phyloP scores from a whole-genome alignment of 92 coral and sea anemone genomes.

The Nematostella vectensis region DNA sequence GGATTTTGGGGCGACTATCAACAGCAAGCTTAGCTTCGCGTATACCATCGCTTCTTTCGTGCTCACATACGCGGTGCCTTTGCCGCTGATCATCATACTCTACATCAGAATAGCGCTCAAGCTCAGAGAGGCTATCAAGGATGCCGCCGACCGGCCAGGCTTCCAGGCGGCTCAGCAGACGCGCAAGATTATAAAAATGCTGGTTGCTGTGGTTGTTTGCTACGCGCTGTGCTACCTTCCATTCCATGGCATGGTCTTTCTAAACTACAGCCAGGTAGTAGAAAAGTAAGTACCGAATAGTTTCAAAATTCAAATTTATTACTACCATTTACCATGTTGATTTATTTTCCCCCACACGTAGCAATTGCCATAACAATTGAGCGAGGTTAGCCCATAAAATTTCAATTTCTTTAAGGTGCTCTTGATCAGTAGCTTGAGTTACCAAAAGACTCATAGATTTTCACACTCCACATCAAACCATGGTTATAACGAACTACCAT shows the following conservation, averaged over 20 bases:
- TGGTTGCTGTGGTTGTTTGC: constrained; percentile 81
- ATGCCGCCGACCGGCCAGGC: constrained; percentile 96
- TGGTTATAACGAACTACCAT: no score
- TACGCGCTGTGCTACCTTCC: constrained; percentile 90
- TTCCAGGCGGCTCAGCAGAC: constrained; percentile 85
- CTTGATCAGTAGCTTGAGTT: no score
- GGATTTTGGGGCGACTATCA: not conserved
- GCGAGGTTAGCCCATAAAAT: no score
- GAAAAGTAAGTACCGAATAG: no score
- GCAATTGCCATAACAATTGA: no score
- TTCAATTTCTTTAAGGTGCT: no score
- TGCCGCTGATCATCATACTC: constrained; percentile 68
- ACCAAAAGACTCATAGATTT: no score
- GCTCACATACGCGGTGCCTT: constrained; percentile 87
- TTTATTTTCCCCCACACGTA: no score
- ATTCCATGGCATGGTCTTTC: constrained; percentile 50
- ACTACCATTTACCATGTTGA: no score
- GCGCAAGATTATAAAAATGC: constrained; percentile 71
- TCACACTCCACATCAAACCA: no score
- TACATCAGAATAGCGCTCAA: constrained; percentile 77
- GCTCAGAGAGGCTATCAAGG: constrained; percentile 73
- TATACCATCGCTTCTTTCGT: constrained; percentile 38
- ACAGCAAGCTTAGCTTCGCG: not conserved
- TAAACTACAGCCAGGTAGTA: no score
- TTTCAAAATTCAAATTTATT: no score